These are phyloP conservation scores for Drosophila arizonae DNA, from an alignment of 1,140 invertebrate genomes.

Conservation along the genomic window DNA sequence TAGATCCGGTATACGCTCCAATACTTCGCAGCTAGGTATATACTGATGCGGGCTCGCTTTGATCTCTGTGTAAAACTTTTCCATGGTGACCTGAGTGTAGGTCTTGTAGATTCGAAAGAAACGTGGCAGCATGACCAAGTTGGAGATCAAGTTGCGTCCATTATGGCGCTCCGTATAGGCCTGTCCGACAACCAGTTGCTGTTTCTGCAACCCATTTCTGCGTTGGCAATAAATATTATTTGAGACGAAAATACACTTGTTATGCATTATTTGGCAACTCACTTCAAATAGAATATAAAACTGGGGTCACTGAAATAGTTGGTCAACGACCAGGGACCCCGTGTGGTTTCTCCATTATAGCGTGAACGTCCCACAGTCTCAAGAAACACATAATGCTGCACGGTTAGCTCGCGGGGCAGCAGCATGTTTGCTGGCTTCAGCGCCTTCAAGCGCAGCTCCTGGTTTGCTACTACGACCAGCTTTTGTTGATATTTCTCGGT, in stretches of 20 bases:
- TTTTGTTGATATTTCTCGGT: slow-evolving; percentile 84
- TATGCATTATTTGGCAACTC: background rate
- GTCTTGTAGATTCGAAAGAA: slow-evolving; percentile 60
- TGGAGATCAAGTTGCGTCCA: slow-evolving; percentile 37
- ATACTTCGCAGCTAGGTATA: slow-evolving; percentile 40
- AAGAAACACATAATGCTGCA: slow-evolving; percentile 88
- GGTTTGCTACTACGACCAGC: slow-evolving; percentile 89
- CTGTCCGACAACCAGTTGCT: slow-evolving; percentile 47
- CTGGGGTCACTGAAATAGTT: slow-evolving; percentile 84
- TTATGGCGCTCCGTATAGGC: slow-evolving; percentile 56
- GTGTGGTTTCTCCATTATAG: slow-evolving; percentile 88
- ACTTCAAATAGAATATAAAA: slow-evolving; percentile 76
- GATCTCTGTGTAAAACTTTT: slow-evolving; percentile 56
- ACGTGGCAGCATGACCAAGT: slow-evolving; percentile 53
- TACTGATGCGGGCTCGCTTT: slow-evolving; percentile 32
- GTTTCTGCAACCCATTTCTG: slow-evolving; percentile 58
- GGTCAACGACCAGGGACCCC: slow-evolving; percentile 85
- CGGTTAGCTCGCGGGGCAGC: slow-evolving; percentile 83
- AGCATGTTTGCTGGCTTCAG: slow-evolving; percentile 84
- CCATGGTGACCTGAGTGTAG: slow-evolving; percentile 47
- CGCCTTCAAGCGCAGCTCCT: slow-evolving; percentile 85
- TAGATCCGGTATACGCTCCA: slow-evolving; percentile 30
- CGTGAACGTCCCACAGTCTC: slow-evolving; percentile 90
- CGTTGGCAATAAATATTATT: background rate
- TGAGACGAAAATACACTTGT: background rate